Evolutionary conservation across 2,888 invertebrate genomes (phyloP).

Genomic region (Cephus sareptanus): DNA sequence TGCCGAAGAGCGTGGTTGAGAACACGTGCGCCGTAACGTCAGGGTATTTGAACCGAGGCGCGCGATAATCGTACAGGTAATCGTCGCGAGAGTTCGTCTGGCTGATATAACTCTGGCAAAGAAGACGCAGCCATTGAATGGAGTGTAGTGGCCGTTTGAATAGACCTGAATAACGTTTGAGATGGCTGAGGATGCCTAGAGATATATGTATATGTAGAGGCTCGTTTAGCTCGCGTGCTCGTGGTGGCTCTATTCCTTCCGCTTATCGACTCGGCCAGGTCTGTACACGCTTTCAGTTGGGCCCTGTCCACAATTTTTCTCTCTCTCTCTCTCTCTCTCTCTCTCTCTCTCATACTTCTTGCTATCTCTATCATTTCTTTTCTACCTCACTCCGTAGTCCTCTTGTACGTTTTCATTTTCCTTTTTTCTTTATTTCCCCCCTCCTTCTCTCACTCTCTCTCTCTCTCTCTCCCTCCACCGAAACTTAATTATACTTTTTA

Average conservation of each 20-base stretch:
- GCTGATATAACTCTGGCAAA: background rate
- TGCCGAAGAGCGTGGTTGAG: background rate
- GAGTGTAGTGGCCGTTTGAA: background rate
- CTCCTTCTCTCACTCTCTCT: conserved; percentile 1
- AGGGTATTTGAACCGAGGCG: background rate
- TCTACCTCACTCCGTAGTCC: conserved; percentile 15
- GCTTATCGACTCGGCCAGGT: background rate
- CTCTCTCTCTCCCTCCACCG: background rate
- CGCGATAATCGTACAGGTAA: background rate
- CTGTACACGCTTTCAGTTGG: background rate
- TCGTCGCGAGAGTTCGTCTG: background rate
- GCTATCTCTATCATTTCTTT: conserved; percentile 5
- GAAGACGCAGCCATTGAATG: background rate
- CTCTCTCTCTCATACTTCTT: conserved; percentile 2
- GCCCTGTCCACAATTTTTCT: background rate
- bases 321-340: too few species aligned
- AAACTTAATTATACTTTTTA: conserved; percentile 5
- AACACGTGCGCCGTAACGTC: background rate
- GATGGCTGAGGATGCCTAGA: background rate
- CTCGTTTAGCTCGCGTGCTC: background rate
- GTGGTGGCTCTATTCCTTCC: background rate
- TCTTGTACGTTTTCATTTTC: background rate
- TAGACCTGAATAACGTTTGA: background rate
- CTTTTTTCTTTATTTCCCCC: conserved; percentile 2
- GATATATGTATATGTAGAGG: background rate